phyloP scores from a whole-genome alignment of 1,140 invertebrate genomes.

The Armadillidium nasatum region DNA sequence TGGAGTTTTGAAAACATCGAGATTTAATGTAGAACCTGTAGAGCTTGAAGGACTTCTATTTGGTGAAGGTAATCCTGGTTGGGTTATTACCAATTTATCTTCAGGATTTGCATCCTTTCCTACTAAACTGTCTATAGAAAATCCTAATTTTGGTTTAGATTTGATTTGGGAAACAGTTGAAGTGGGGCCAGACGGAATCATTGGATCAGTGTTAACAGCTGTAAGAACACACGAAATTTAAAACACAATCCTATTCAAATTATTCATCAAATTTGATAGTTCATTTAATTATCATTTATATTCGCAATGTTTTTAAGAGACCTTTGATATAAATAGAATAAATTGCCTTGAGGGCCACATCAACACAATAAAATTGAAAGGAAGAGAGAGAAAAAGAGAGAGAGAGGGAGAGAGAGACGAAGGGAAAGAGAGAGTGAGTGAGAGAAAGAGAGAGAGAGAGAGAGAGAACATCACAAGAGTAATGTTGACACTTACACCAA shows the following conservation, averaged over 20 bases:
- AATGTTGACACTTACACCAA: not conserved
- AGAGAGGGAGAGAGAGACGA: too few relatives aligned
- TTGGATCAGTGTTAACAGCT: not conserved
- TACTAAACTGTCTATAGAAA: constrained; percentile 24
- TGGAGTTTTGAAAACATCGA: not conserved
- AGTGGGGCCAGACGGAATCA: not conserved
- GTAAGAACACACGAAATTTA: too few relatives aligned
- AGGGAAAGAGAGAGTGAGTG: too few relatives aligned
- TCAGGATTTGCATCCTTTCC: not conserved
- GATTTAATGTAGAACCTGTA: not conserved
- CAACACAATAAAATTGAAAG: not conserved
- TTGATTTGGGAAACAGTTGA: constrained; percentile 4
- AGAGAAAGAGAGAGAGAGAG: too few relatives aligned
- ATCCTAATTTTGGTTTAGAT: constrained; percentile 19
- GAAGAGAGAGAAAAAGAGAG: too few relatives aligned
- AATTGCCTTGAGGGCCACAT: not conserved
- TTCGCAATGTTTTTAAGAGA: not conserved
- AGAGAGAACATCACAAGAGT: not conserved
- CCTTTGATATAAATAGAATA: not conserved
- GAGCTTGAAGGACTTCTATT: not conserved
- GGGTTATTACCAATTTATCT: too few relatives aligned
- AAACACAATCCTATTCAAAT: too few relatives aligned
- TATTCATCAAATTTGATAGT: too few relatives aligned
- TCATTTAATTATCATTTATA: too few relatives aligned
- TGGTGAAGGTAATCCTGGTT: not conserved